phyloP scores from a whole-genome alignment of 1,140 invertebrate species.

The Drosophila kurseongensis region DNA sequence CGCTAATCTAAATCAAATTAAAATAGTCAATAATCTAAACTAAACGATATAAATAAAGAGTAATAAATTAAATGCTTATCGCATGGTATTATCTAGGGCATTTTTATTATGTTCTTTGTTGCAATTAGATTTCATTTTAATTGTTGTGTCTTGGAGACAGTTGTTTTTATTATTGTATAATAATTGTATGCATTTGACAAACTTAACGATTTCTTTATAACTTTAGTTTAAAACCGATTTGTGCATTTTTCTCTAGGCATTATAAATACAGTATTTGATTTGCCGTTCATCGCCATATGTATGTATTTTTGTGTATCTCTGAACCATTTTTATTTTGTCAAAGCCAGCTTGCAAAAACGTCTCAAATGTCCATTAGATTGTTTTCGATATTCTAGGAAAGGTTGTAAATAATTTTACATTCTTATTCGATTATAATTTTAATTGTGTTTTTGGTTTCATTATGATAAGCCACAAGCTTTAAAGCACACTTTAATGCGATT shows the following conservation, averaged over 20 bases:
- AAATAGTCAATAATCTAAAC: slow-evolving; percentile 25
- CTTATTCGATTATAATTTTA: slow-evolving; percentile 56
- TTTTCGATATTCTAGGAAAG: slow-evolving; percentile 43
- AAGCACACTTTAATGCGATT: slow-evolving; percentile 72
- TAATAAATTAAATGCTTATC: not conserved
- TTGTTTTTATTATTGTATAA: slow-evolving; percentile 50
- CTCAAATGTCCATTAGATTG: slow-evolving; percentile 48
- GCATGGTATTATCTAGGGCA: slow-evolving; percentile 3
- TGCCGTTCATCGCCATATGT: slow-evolving; percentile 20
- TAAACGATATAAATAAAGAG: slow-evolving; percentile 32
- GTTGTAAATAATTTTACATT: slow-evolving; percentile 51
- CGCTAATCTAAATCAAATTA: slow-evolving; percentile 25
- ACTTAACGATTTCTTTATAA: slow-evolving; percentile 69
- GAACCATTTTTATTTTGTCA: slow-evolving; percentile 47
- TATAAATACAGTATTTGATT: slow-evolving; percentile 53
- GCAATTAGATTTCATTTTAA: slow-evolving; percentile 38
- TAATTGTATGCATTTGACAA: slow-evolving; percentile 59
- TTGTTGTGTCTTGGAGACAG: slow-evolving; percentile 61
- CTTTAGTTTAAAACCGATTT: slow-evolving; percentile 78
- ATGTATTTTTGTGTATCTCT: slow-evolving; percentile 21
- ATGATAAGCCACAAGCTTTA: slow-evolving; percentile 78
- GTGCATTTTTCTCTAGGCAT: slow-evolving; percentile 70
- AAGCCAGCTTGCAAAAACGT: slow-evolving; percentile 75
- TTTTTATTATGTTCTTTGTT: slow-evolving; percentile 30
- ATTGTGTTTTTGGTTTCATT: slow-evolving; percentile 42